Base-by-base conservation (phyloP, 2,797 vertebrate species). In the Amniataba percoides region DNA sequence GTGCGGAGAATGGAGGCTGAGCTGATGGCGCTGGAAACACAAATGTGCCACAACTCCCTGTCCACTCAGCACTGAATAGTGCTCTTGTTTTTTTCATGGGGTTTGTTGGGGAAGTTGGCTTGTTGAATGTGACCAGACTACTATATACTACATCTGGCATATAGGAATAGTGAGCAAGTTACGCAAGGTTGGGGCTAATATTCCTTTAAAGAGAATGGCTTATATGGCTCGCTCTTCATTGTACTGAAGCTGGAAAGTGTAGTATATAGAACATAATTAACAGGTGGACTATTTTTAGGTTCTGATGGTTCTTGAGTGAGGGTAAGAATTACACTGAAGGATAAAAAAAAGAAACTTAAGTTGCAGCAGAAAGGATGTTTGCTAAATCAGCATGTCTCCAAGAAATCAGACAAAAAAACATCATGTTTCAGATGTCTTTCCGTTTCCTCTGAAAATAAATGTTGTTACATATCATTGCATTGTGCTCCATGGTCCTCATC, bases 11-110 rank as follows among this genome's bases (percentile, higher is more conserved):
- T 90, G 86, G 85, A 89, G 90, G 88, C 82, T 88, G 87, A 91
- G 88, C 88, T 89, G 83, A 92, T 90, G 80, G 83, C 87, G 71
- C 84, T 81, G 77, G 76, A 85, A 84, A 86, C 88, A 91, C 93
- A 89, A 95, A 93, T 80, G 92, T 91, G 89, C 90, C 91, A 93
- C 85, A 92, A 89, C 89, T 91, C 88, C 86, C 86, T 90, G 89
- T 91, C 90, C 92, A 88, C 92, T 94, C 89, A 88, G 85, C 73
- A 71, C 87, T 95, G 93, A 94, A 94, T 94, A 82, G 92, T 71
- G 74, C 81, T 87, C 89, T 94, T 95, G 93, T 95, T 91, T 92
- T 81, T 86, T 87, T 74, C 74, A 34, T 55, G 51, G 78, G 49
- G 68, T 77, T 90, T 86, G 80, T 91, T 92, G 87, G 87, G 87